Base-by-base conservation (phyloP, 2,888 invertebrate species). In the Anorthoa munda region DNA sequence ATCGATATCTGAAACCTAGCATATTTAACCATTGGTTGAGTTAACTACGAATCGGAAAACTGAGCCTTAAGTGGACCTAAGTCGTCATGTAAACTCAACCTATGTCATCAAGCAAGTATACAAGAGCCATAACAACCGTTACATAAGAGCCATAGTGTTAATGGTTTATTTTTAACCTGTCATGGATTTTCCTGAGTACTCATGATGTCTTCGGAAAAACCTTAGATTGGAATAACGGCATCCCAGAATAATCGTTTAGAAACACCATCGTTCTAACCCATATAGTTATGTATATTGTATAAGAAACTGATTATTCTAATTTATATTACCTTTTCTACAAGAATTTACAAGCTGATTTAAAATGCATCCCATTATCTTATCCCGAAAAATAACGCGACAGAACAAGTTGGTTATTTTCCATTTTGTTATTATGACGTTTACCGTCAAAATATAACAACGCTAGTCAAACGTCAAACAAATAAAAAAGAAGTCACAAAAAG, bases 151-250 rank as follows among this genome's bases (percentile, higher is more conserved):
- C 21, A 21, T 26, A 61, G 46, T 64, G 26, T 7, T 64, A 66
- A 70, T 67, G 1, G 21, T 70, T 70, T 81, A 76, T 79, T 81
- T 76, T 64, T 69, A 66, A 55, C 26, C 21, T 21, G 55, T 71
- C 60, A 77, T 65, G 76, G 76, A 81, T 70, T 77, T 79, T 76
- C 66, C 77, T 55, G 59, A 70, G 75, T 64, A 67, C 23, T 53
- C 18, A 39, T 56, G 59, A 60, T 51, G 58, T 39, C 64, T 71
- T 45, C 15, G 79, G 71, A 65, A 81, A 81, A 79, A 71, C 77
- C 82, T 64, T 55, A 48, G 13, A 75, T 61, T 61, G 15, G 26
- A 58, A 65, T 45, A 58, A 75, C 23, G 18, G 11, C 4, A 50
- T 67, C 45, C 7, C 65, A 79, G 60, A 55, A 60, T 60, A 72